Percentiles rank a stretch among this genome's conserved stretches.
phyloP scores from a whole-genome alignment of 2,113 vertebrate species.

The Dromaius novaehollandiae region DNA sequence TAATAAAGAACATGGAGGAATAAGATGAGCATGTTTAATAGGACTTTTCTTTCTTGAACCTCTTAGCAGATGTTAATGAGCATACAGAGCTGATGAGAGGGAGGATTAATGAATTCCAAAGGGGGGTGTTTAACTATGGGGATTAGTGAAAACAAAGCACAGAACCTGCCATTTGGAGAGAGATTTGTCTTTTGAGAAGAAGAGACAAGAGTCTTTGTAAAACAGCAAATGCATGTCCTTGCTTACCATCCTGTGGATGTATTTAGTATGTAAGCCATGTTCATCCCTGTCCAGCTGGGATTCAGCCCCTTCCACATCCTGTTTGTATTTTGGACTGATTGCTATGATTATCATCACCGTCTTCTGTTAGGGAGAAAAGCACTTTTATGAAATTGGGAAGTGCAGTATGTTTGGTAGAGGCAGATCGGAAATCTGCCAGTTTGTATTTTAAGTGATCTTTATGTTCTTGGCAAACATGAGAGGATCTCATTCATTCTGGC shows the following conservation, averaged over 20 bases:
- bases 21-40: slow-evolving; percentile 50
- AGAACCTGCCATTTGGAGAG: slow-evolving; percentile 50
- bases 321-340: slow-evolving; percentile 96
- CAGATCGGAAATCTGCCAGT: slow-evolving; percentile 74
- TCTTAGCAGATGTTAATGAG: slow-evolving; percentile 59
- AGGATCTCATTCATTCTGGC: slow-evolving; percentile 54
- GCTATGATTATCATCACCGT: slow-evolving; percentile 95
- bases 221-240: slow-evolving; percentile 42
- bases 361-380: slow-evolving; percentile 84
- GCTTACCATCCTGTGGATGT: slow-evolving; percentile 94
- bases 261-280: slow-evolving; percentile 95
- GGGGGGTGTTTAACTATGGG: slow-evolving; percentile 64
- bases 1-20: slow-evolving; percentile 21
- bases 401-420: slow-evolving; percentile 51
- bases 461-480: slow-evolving; percentile 48
- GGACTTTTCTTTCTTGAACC: slow-evolving; percentile 63
- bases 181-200: slow-evolving; percentile 6
- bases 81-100: slow-evolving; percentile 54
- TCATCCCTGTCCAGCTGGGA: slow-evolving; percentile 84
- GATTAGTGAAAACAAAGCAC: slow-evolving; percentile 63
- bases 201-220: slow-evolving; percentile 32
- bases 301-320: slow-evolving; percentile 89
- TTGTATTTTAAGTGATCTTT: slow-evolving; percentile 56
- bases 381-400: slow-evolving; percentile 70
- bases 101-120: slow-evolving; percentile 68